A percentile compares a stretch with the other conserved stretches of the same genome.
These are phyloP conservation scores for Elaeidobius kamerunicus DNA, from an alignment of 2,888 invertebrate genomes.

Conservation along the genomic window DNA sequence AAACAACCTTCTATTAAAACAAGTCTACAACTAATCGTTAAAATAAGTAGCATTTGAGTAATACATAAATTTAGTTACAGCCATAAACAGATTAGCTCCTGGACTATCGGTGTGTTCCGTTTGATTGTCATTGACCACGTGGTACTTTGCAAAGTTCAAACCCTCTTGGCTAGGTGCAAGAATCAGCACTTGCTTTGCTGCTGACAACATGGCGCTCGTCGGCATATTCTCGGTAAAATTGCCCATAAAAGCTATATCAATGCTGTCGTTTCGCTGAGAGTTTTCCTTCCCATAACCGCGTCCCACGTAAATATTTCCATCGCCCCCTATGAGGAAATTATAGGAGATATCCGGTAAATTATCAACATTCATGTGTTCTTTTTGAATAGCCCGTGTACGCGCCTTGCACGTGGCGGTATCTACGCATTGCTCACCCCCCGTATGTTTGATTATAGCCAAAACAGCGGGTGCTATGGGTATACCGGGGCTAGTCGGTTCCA, in stretches of 20 bases:
- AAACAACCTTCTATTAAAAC: too few species aligned
- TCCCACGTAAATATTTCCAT: conserved; percentile 55
- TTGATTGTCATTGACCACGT: conserved; percentile 54
- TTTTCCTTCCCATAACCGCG: conserved; percentile 55
- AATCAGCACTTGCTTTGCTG: not conserved
- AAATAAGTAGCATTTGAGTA: too few species aligned
- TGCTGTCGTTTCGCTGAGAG: conserved; percentile 29
- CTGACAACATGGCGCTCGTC: conserved; percentile 1
- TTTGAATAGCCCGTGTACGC: conserved; percentile 48
- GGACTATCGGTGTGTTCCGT: conserved; percentile 52
- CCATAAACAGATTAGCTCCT: conserved; percentile 50
- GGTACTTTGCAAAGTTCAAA: not conserved
- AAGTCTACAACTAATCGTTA: too few species aligned
- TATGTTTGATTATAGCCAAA: too few species aligned
- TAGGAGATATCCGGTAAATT: conserved; percentile 51
- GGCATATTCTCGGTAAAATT: conserved; percentile 26
- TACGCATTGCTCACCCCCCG: too few species aligned
- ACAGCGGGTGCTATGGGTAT: too few species aligned
- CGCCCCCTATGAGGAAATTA: conserved; percentile 55
- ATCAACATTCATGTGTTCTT: conserved; percentile 48
- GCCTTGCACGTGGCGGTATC: too few species aligned
- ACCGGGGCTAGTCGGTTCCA: too few species aligned
- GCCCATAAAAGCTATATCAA: conserved; percentile 33
- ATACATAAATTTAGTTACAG: conserved; percentile 46
- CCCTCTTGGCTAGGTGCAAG: not conserved